Conservation (phyloP, 2,113 vertebrate genomes). For the Protobothrops mucrosquamatus region DNA sequence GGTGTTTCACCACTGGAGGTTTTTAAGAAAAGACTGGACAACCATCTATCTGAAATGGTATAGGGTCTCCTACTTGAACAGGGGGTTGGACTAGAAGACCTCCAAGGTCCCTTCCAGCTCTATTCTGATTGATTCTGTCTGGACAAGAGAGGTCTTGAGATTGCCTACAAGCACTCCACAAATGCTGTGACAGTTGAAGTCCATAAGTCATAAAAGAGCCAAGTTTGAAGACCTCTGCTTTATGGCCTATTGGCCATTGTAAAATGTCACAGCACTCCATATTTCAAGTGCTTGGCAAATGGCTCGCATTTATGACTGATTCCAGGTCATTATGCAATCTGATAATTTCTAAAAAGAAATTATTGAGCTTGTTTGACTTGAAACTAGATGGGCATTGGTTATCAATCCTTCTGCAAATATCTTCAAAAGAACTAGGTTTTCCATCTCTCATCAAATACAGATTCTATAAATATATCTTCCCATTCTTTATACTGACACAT, state of each 20-base stretch:
- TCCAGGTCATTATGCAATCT: neutral
- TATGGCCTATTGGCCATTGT: neutral
- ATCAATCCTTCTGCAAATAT: neutral
- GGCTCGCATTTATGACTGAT: neutral
- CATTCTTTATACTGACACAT: neutral
- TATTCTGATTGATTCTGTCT: too few species aligned
- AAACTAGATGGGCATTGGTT: neutral
- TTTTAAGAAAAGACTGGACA: too few species aligned
- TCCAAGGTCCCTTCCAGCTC: too few species aligned
- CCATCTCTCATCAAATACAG: neutral
- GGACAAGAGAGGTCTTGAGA: too few species aligned
- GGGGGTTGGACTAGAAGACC: too few species aligned
- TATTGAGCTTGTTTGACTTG: neutral
- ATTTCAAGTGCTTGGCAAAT: neutral
- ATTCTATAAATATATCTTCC: neutral
- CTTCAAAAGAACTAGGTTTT: neutral
- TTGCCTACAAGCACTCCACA: too few species aligned
- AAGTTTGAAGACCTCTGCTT: neutral
- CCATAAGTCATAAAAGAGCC: too few species aligned
- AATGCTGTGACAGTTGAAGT: too few species aligned
- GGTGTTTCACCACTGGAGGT: too few species aligned
- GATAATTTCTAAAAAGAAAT: neutral
- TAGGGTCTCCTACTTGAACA: too few species aligned
- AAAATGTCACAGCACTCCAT: neutral
- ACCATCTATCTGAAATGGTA: too few species aligned